Percentiles rank a stretch among this genome's conserved stretches.
Conservation (phyloP, 2,888 invertebrate species). For the Lithophane socia region DNA sequence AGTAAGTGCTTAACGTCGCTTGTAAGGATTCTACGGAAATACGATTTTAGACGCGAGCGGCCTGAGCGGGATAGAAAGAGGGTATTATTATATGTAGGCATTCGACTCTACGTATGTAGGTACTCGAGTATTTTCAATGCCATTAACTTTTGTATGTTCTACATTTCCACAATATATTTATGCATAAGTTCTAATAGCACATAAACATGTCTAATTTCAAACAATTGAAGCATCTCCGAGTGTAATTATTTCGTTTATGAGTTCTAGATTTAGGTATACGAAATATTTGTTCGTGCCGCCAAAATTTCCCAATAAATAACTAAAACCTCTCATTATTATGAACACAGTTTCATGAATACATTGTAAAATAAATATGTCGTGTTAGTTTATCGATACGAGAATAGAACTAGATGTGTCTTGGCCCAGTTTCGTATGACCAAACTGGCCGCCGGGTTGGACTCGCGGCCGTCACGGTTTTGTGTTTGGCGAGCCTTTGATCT, state of each 20-base stretch:
- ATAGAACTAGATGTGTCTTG: conserved; percentile 83
- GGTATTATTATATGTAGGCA: conserved; percentile 70
- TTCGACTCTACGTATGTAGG: conserved; percentile 49
- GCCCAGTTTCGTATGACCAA: conserved; percentile 82
- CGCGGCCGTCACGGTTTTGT: conserved; percentile 76
- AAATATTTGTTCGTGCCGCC: conserved; percentile 57
- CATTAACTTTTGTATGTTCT: conserved; percentile 66
- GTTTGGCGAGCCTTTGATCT: conserved; percentile 81
- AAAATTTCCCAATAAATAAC: conserved; percentile 53
- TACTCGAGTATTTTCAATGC: conserved; percentile 71
- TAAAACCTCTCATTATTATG: conserved; percentile 63
- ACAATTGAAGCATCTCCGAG: conserved; percentile 71
- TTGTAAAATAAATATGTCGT: conserved; percentile 83
- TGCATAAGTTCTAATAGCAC: conserved; percentile 44
- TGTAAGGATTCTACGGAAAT: conserved; percentile 90
- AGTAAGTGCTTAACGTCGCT: conserved; percentile 88
- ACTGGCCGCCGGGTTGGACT: conserved; percentile 70
- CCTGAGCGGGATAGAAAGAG: conserved; percentile 76
- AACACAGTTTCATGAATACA: conserved; percentile 78
- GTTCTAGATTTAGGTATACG: conserved; percentile 72
- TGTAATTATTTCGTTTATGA: conserved; percentile 77
- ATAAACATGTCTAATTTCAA: conserved; percentile 69
- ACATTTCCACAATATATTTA: conserved; percentile 34
- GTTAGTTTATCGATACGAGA: conserved; percentile 79
- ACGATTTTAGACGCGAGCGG: conserved; percentile 87